These are phyloP conservation scores for Dolichomitus sp. DNA, from an alignment of 2,888 invertebrate species.

Conservation along the genomic window DNA sequence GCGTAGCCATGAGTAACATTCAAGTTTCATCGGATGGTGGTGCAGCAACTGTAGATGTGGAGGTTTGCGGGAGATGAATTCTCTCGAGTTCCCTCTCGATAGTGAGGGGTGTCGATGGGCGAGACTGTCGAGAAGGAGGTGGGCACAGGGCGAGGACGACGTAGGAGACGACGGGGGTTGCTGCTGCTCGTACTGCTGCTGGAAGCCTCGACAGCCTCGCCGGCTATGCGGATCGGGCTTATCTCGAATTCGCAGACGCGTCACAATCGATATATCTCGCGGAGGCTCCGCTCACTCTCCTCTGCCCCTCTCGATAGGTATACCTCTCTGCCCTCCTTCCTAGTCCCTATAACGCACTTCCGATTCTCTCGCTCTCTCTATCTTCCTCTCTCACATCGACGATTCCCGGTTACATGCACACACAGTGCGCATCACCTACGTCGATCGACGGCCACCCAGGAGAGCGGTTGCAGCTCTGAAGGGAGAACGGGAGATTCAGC, in stretches of 20 bases:
- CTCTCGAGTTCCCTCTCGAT: slow-evolving; percentile 11
- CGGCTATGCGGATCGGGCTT: slow-evolving; percentile 83
- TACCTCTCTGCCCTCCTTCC: slow-evolving; percentile 65
- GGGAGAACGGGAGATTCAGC: slow-evolving; percentile 34
- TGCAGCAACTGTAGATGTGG: background rate
- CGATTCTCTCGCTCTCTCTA: slow-evolving; percentile 53
- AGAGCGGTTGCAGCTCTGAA: slow-evolving; percentile 50
- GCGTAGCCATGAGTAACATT: slow-evolving; percentile 1
- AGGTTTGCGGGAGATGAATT: slow-evolving; percentile 4
- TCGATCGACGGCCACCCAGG: slow-evolving; percentile 62
- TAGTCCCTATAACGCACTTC: slow-evolving; percentile 37
- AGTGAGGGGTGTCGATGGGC: slow-evolving; percentile 40
- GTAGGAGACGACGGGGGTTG: slow-evolving; percentile 58
- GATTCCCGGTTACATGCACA: slow-evolving; percentile 50
- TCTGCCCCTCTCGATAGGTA: slow-evolving; percentile 36
- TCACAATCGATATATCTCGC: slow-evolving; percentile 86
- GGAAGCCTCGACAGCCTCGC: slow-evolving; percentile 68
- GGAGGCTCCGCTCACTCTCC: slow-evolving; percentile 76
- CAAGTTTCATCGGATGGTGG: background rate
- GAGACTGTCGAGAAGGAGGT: slow-evolving; percentile 49
- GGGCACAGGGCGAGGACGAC: slow-evolving; percentile 50
- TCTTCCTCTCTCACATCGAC: slow-evolving; percentile 55
- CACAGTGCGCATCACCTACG: slow-evolving; percentile 57
- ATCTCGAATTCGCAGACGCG: slow-evolving; percentile 85
- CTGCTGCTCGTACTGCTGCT: slow-evolving; percentile 36